phyloP scores from a whole-genome alignment of 2,888 invertebrate genomes.

The Diplazon laetatorius region DNA sequence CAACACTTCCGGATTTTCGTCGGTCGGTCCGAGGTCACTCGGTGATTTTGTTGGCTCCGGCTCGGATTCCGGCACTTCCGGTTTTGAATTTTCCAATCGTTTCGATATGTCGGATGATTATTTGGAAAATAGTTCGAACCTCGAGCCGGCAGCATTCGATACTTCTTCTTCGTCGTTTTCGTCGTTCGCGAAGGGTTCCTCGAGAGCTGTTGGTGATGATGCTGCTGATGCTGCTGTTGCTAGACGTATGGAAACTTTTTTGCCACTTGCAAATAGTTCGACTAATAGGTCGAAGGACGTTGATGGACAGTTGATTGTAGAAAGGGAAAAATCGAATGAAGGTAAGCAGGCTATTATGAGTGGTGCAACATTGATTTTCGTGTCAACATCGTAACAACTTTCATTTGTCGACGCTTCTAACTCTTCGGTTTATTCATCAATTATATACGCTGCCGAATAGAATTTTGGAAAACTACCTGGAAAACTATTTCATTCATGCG shows the following conservation, averaged over 20 bases:
- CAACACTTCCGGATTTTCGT: conserved; percentile 49
- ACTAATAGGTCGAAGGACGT: not conserved
- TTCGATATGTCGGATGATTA: conserved; percentile 10
- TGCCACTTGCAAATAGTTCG: conserved; percentile 16
- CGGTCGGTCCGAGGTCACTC: conserved; percentile 12
- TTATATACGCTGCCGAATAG: not conserved
- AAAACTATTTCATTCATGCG: too few species aligned
- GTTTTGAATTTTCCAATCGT: conserved; percentile 20
- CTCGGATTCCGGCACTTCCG: conserved; percentile 41
- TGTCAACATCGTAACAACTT: not conserved
- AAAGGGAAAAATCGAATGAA: conserved; percentile 18
- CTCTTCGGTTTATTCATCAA: not conserved
- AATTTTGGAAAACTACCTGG: not conserved
- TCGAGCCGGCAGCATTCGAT: not conserved
- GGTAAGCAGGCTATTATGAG: conserved; percentile 43
- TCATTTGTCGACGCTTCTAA: not conserved
- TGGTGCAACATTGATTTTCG: not conserved
- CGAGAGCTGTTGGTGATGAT: too few species aligned
- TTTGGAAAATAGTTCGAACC: conserved; percentile 1
- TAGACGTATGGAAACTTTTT: conserved; percentile 38
- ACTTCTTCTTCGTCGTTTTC: not conserved
- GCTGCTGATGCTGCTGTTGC: too few species aligned
- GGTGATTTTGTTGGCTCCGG: conserved; percentile 24
- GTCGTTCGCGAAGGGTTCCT: not conserved
- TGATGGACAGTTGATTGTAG: not conserved